Base-by-base conservation (phyloP, 2,797 vertebrate genomes). In the Coccyzus lansbergi region DNA sequence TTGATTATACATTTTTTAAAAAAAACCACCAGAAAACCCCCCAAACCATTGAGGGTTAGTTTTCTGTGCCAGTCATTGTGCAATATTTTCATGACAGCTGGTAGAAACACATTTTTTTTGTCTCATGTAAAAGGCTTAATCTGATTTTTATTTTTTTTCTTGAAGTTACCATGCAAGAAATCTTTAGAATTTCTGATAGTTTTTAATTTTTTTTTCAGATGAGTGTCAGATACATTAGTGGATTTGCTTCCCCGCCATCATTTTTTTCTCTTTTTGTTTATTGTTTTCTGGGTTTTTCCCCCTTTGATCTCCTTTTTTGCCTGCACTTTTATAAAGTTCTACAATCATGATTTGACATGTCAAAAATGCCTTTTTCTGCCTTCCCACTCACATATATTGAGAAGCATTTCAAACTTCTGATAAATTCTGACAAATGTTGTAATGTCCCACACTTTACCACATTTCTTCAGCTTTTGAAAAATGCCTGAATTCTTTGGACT, bases 71-170 rank as follows among this genome's bases (percentile, higher is more conserved):
- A 94, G 78, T 88, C 90, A 82, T 94, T 95, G 94, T 92, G 92
- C 93, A 96, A 92, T 77, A 88, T 93, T 86, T 94, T 94, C 70
- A 79, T 84, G 88, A 93, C 90, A 94, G 88, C 90, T 94, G 91
- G 86, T 82, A 84, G 89, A 90, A 89, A 90, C 82, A 67, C 55
- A 4, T 85, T 64, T 85, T 82, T 82, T 88, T 81, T 60, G 56
- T 78, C 70, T 36, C 24, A 71, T 75, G 51, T 74, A 74, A 83
- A 88, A 83, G 75, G 31, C 9, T 88, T 88, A 0, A 90, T 92
- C 60, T 64, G 36, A 67, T 42, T 74, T 64, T 44, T 9, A n/a
- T 59, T 74, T 58, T 71, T 72, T 52, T 36, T 2, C 20, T 85
- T 77, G 75, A 46, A 81, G 8, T 84, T 93, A 48, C 60, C 48